These are phyloP conservation scores for Hystrix brachyura DNA, from an alignment of 2,113 vertebrate genomes.

Conservation along the genomic window DNA sequence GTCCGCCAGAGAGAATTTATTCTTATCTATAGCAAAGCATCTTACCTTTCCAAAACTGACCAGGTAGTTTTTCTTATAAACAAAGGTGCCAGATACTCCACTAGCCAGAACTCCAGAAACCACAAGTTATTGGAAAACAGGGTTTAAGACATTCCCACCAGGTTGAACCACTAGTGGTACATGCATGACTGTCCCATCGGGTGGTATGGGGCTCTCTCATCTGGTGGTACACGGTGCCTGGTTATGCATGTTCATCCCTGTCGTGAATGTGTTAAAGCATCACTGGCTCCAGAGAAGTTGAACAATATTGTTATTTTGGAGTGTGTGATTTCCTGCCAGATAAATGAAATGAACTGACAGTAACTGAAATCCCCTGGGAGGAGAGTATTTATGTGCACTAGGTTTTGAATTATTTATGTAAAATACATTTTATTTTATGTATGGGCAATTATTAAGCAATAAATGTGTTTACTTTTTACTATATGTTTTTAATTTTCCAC, in stretches of 20 bases:
- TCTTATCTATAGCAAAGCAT: slow-evolving; percentile 12
- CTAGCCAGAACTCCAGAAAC: slow-evolving; percentile 27
- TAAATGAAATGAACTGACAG: not conserved
- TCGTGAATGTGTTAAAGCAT: not conserved
- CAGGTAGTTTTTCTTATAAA: not conserved
- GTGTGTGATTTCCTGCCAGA: not conserved
- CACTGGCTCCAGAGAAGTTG: not conserved
- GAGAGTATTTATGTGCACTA: not conserved
- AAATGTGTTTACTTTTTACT: not conserved
- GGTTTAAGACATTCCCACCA: not conserved
- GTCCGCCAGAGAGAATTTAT: slow-evolving; percentile 5
- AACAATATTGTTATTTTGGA: not conserved
- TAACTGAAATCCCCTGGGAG: not conserved
- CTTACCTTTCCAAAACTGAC: slow-evolving; percentile 22
- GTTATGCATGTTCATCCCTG: not conserved
- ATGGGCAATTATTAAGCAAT: not conserved
- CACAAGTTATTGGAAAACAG: not conserved
- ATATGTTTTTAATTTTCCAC: not conserved
- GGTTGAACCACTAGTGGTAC: not conserved
- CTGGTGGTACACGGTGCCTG: not conserved
- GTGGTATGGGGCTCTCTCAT: not conserved
- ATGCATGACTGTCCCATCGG: not conserved
- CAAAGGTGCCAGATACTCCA: not conserved
- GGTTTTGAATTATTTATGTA: slow-evolving; percentile 1
- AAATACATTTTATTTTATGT: slow-evolving; percentile 34